Base-by-base conservation (phyloP, 2,113 vertebrate genomes). In the Lonchura striata region DNA sequence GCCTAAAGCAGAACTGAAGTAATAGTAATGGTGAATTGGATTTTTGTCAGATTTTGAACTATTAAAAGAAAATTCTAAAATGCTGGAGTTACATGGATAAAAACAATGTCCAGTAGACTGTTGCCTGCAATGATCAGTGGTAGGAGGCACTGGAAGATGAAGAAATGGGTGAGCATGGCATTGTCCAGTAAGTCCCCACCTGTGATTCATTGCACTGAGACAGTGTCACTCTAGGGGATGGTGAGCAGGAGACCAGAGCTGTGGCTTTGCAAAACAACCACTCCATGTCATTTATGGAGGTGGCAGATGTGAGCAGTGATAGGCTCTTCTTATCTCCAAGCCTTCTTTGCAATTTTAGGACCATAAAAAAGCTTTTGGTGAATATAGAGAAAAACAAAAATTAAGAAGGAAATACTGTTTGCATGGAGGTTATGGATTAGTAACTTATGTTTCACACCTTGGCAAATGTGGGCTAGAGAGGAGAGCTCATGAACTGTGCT, bases 31-130 rank as follows among this genome's bases (percentile, higher is more conserved):
- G 22, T 87, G 69, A 37, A 85, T 82, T 15, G 59, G 28, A 16
- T 96, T 93, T 96, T 95, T 86, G 9, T 85, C 90, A 37, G 66
- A n/a, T 30, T 96, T 70, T n/a, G 39, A 91, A 56, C 89, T 82
- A 52, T 89, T 61, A 10, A 52, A 84, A 11, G 20, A 53, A 16
- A 86, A 37, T 56, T 90, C 47, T 59, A 46, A 42, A 63, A 13
- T 86, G 15, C 31, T 95, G 46, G 46, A 94, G 31, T 94, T 93
- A 74, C 37, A 33, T 66, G 37, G 9, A 83, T 31, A n/a, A 86
- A 92, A 25, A 61, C 4, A 6, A 86, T 21, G 47, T 89, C 35
- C 13, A 86, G 25, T 23, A 83, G 47, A 6, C 42, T 20, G 15
- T 31, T 22, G 3, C 30, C 39, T 31, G 31, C 46, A 47, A 56